A percentile compares a stretch with the other conserved stretches of the same genome.
phyloP scores from a whole-genome alignment of 2,797 vertebrate genomes.

The Lepus townsendii region DNA sequence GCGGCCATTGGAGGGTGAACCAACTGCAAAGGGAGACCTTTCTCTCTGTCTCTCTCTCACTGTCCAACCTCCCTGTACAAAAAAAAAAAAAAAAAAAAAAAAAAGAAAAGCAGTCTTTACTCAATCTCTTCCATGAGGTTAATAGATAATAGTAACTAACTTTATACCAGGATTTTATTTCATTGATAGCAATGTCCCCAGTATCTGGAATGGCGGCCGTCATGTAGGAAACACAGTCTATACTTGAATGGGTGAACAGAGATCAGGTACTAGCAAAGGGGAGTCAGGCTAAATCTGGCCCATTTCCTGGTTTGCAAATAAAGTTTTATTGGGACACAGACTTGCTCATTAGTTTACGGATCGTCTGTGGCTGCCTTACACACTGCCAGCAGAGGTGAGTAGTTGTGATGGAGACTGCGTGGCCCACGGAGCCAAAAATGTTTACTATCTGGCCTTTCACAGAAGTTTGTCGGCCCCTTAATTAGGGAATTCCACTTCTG shows the following conservation, averaged over 20 bases:
- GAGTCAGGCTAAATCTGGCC: not conserved
- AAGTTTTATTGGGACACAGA: conserved; percentile 54
- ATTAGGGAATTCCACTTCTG: not conserved
- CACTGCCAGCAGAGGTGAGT: not conserved
- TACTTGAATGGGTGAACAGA: not conserved
- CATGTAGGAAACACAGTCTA: not conserved
- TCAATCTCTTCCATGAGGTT: not conserved
- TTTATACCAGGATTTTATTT: not conserved
- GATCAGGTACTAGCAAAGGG: not conserved
- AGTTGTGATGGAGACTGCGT: not conserved
- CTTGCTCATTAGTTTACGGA: not conserved
- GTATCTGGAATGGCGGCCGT: not conserved
- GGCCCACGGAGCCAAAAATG: not conserved
- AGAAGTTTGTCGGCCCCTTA: not conserved
- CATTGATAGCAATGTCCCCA: not conserved
- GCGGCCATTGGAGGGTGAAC: no score
- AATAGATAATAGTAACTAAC: not conserved
- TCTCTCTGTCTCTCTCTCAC: no score
- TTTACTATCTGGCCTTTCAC: not conserved
- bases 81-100: no score
- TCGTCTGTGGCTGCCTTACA: not conserved
- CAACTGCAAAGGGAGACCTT: no score
- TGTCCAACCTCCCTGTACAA: no score
- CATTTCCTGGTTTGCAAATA: conserved; percentile 23
- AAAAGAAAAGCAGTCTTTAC: not conserved